Percentiles rank a stretch among this genome's conserved stretches.
These are phyloP conservation scores for Pteronotus mesoamericanus DNA, from an alignment of 2,797 vertebrate species.

Conservation along the genomic window DNA sequence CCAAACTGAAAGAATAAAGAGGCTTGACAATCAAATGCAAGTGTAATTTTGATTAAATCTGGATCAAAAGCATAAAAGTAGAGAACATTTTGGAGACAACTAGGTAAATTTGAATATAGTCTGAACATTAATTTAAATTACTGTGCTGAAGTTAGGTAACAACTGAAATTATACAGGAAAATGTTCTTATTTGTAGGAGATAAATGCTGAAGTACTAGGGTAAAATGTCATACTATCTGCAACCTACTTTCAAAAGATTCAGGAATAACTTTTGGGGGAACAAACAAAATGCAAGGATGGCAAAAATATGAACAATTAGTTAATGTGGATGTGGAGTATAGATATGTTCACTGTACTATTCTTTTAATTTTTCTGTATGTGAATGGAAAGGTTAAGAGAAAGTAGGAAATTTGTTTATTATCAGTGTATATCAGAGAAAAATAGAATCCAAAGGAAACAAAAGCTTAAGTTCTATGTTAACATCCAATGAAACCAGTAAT, in stretches of 20 bases:
- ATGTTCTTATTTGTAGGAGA: background rate
- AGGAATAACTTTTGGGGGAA: background rate
- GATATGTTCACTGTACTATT: background rate
- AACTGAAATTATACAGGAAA: background rate
- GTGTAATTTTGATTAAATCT: slow-evolving; percentile 5
- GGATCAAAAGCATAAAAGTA: background rate
- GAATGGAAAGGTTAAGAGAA: background rate
- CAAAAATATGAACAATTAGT: background rate
- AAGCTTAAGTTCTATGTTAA: background rate
- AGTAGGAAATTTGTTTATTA: background rate
- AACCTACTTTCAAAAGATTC: slow-evolving; percentile 32
- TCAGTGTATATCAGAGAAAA: background rate
- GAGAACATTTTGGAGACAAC: background rate
- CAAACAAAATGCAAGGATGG: background rate
- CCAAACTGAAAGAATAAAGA: slow-evolving; percentile 26
- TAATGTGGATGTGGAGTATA: background rate
- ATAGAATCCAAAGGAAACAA: slow-evolving; percentile 19
- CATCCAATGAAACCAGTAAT: background rate
- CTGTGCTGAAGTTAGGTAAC: background rate
- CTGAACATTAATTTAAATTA: background rate
- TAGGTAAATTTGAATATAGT: background rate
- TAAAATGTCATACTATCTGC: background rate
- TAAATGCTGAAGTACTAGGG: background rate
- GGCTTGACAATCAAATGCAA: background rate
- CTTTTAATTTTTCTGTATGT: background rate